These are phyloP conservation scores for Drosophila lutescens DNA, from an alignment of 2,888 invertebrate genomes.

Conservation along the genomic window DNA sequence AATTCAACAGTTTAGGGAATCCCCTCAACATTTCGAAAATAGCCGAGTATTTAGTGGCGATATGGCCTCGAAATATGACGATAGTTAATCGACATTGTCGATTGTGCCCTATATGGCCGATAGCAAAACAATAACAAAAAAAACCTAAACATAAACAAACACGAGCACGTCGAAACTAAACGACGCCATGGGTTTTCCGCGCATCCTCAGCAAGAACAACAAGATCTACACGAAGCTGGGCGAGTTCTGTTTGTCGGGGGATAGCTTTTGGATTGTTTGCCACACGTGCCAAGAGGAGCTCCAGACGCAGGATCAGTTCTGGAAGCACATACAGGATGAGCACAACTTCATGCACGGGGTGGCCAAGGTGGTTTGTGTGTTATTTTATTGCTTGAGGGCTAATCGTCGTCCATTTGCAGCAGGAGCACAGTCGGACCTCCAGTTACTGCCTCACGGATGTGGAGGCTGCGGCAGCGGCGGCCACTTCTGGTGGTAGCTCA, in stretches of 20 bases:
- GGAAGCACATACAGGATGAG: slow-evolving; percentile 82
- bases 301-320: slow-evolving; percentile 82
- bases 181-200: slow-evolving; percentile 81
- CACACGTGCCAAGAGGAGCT: slow-evolving; percentile 82
- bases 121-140: slow-evolving; percentile 9
- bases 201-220: slow-evolving; percentile 82
- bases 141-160: slow-evolving; percentile 41
- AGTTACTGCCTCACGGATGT: slow-evolving; percentile 77
- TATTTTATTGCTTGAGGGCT: neutral
- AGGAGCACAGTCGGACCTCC: slow-evolving; percentile 72
- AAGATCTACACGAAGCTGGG: slow-evolving; percentile 82
- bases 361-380: slow-evolving; percentile 61
- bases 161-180: slow-evolving; percentile 17
- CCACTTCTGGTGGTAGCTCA: slow-evolving; percentile 37
- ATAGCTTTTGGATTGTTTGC: slow-evolving; percentile 81
- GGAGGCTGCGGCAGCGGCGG: slow-evolving; percentile 62
- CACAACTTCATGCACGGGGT: slow-evolving; percentile 81
- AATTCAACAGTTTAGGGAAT: no score
- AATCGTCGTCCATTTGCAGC: slow-evolving; percentile 4
- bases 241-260: slow-evolving; percentile 80
- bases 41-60: neutral
- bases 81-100: neutral
- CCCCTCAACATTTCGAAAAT: no score
- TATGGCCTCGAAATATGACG: neutral
- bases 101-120: neutral